These are phyloP conservation scores for Petrolisthes cinctipes DNA, from an alignment of 2,888 invertebrate species.

Conservation along the genomic window DNA sequence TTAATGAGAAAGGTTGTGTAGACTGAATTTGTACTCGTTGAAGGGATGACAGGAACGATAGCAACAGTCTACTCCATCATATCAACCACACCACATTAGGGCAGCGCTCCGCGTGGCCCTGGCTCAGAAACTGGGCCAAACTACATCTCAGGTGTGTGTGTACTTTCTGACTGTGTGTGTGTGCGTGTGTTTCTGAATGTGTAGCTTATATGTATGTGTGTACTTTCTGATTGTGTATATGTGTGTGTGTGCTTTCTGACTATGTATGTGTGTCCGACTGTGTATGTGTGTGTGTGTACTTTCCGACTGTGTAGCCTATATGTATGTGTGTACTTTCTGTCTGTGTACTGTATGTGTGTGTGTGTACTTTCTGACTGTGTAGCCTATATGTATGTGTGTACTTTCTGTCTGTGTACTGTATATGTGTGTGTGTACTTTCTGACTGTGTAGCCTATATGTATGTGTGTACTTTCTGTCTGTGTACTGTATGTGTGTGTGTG, in stretches of 20 bases:
- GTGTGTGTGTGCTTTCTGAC: not conserved
- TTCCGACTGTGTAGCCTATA: too few species aligned
- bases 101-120: not conserved
- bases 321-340: not conserved
- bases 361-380: not conserved
- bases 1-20: not conserved
- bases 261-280: not conserved
- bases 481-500: not conserved
- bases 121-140: not conserved
- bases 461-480: not conserved
- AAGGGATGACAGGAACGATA: not conserved
- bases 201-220: not conserved
- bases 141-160: not conserved
- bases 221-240: not conserved
- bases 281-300: slow-evolving; percentile 4
- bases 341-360: not conserved
- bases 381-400: not conserved
- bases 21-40: not conserved
- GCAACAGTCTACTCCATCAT: not conserved
- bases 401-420: not conserved
- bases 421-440: not conserved
- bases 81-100: not conserved
- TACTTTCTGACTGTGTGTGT: not conserved
- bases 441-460: not conserved
- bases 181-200: not conserved